Base-by-base conservation (phyloP, 2,888 invertebrate genomes). In the Euplexia lucipara region DNA sequence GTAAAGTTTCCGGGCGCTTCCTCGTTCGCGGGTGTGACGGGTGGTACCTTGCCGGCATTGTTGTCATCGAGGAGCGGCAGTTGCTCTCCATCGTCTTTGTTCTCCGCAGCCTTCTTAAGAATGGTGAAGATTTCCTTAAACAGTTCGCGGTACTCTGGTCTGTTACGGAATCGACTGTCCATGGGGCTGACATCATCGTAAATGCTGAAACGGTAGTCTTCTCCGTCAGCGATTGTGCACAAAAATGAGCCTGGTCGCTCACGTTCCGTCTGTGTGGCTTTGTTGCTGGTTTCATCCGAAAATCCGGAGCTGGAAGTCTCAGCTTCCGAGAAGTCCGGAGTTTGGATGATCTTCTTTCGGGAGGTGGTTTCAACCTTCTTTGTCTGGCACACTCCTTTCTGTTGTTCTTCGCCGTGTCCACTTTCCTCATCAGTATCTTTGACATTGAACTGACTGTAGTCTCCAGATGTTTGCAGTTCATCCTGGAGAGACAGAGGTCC, bases 251-350 rank as follows among this genome's bases (percentile, higher is more conserved):
- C 98, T 0, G 97, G 97, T 12, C 97, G 95, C 70, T 96, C 96
- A 39, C 96, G 96, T 71, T 98, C 98, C 0, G 98, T 98, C 87
- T 98, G 98, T 5, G 98, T 98, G 2, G 96, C 96, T 86, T 98
- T 98, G 89, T 97, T 98, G 89, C 97, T 97, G 1, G 97, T 98
- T 89, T 98, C 98, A 85, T 98, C 98, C 0, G 97, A 97, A 88
- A 97, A 98, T 10, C 97, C 98, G 0, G 98, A 98, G 16, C 98
- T 98, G 22, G 97, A 97, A 0, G 98, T 98, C 89, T 98, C 98
- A 1, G 98, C 97, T 89, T 98, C 98, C 0, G 98, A 98, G 85
- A 98, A 98, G 88, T 98, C 98, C 0, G 98, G 98, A 1, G 98
- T 98, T 75, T 96, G 96, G 14, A 97, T 97, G 83, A 96, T 96